Conservation (phyloP, 2,113 vertebrate species). For the Cranoglanis bouderius region DNA sequence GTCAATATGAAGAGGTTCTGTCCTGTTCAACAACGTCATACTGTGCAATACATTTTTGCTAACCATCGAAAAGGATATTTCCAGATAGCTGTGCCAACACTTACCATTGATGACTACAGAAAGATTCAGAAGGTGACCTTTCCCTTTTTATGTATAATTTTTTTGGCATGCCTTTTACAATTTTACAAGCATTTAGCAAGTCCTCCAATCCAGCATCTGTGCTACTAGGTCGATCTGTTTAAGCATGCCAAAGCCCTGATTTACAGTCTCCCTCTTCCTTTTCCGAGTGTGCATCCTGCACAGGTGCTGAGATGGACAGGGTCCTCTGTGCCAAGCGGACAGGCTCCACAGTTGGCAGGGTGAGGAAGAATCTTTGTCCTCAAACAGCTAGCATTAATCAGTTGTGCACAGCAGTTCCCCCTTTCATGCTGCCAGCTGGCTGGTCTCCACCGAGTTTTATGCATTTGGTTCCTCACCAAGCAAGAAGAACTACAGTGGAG, state of each 20-base stretch:
- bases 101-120: not conserved
- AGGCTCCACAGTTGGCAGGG: constrained; percentile 60
- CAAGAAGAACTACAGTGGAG: constrained; percentile 62
- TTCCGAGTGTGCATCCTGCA: constrained; percentile 52
- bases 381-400: constrained; percentile 72
- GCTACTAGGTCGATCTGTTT: constrained; percentile 39
- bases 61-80: not conserved
- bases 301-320: constrained; percentile 66
- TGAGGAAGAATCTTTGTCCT: constrained; percentile 63
- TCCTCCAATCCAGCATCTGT: constrained; percentile 30
- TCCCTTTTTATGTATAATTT: not conserved
- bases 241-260: constrained; percentile 45
- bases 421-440: constrained; percentile 78
- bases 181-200: constrained; percentile 27
- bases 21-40: constrained; percentile 64
- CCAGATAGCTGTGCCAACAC: not conserved
- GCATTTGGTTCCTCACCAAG: constrained; percentile 70
- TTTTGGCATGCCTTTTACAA: not conserved
- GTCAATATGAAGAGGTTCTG: constrained; percentile 61
- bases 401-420: constrained; percentile 69
- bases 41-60: not conserved
- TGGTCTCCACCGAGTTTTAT: constrained; percentile 67
- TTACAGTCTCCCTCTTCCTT: constrained; percentile 50
- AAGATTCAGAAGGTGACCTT: not conserved
- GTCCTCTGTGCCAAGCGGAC: constrained; percentile 61